Evolutionary conservation across 2,888 invertebrate species (phyloP).

Genomic region (Eugnorisma glareosa): DNA sequence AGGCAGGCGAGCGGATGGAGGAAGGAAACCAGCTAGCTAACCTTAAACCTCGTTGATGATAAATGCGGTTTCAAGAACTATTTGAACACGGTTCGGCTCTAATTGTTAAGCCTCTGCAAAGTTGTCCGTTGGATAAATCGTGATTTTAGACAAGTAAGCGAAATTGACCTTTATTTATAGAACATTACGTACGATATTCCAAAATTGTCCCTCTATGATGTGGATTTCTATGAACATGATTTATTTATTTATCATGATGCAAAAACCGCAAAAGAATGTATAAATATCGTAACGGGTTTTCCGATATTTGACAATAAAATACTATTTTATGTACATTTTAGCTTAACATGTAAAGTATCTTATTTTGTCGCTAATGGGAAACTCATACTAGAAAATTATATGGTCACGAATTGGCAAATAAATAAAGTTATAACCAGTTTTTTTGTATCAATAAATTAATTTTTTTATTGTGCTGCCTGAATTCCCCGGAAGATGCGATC

Average conservation of each 20-base stretch:
- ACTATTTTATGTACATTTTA: neutral
- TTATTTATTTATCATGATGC: slow-evolving; percentile 8
- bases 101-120: slow-evolving; percentile 9
- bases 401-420: slow-evolving; percentile 16
- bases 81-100: slow-evolving; percentile 9
- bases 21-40: neutral
- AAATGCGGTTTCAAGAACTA: slow-evolving; percentile 31
- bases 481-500: no score
- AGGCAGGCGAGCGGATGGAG: neutral
- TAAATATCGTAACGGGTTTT: slow-evolving; percentile 13
- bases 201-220: neutral
- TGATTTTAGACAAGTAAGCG: neutral
- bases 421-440: neutral
- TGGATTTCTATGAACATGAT: neutral
- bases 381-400: neutral
- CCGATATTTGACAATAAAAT: slow-evolving; percentile 15
- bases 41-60: neutral
- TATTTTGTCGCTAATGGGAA: slow-evolving; percentile 18
- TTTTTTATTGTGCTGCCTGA: neutral
- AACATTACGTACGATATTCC: neutral
- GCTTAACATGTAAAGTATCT: slow-evolving; percentile 4
- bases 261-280: slow-evolving; percentile 28
- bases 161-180: neutral
- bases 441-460: neutral
- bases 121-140: neutral